phyloP scores from a whole-genome alignment of 2,888 invertebrate genomes.

The Amphipyra tragopoginis region DNA sequence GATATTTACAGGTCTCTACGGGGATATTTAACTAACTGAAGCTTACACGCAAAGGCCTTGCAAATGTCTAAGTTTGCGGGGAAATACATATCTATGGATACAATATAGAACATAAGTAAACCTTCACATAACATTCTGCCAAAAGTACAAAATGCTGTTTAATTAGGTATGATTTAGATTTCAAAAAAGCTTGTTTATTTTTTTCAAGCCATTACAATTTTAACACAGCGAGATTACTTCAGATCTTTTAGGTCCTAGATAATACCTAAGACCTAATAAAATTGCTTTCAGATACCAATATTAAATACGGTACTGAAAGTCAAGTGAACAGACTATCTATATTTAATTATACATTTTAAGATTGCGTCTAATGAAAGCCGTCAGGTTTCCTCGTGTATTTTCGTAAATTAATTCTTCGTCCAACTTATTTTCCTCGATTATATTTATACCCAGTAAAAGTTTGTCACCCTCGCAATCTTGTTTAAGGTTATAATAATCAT shows the following conservation, averaged over 20 bases:
- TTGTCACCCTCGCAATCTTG: constrained; percentile 43
- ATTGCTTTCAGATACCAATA: too few species aligned
- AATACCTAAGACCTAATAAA: too few species aligned
- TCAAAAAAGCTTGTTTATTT: too few species aligned
- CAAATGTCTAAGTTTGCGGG: constrained; percentile 41
- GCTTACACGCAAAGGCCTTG: constrained; percentile 28
- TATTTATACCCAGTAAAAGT: constrained; percentile 39
- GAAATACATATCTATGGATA: constrained; percentile 7
- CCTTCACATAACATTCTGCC: not conserved
- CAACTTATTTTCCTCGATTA: constrained; percentile 29
- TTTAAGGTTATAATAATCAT: constrained; percentile 57
- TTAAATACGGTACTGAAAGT: too few species aligned
- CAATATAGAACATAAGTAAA: constrained; percentile 1
- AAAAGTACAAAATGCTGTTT: too few species aligned
- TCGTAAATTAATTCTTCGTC: constrained; percentile 19
- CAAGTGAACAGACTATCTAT: not conserved
- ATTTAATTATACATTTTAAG: not conserved
- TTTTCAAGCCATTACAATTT: too few species aligned
- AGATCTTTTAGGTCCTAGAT: too few species aligned
- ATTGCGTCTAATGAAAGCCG: not conserved
- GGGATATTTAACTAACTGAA: constrained; percentile 66
- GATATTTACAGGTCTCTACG: constrained; percentile 69
- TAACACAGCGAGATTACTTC: too few species aligned
- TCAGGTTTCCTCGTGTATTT: constrained; percentile 2
- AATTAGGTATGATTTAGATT: too few species aligned